Conservation (phyloP, 2,888 invertebrate species). For the Petrolisthes manimaculis region DNA sequence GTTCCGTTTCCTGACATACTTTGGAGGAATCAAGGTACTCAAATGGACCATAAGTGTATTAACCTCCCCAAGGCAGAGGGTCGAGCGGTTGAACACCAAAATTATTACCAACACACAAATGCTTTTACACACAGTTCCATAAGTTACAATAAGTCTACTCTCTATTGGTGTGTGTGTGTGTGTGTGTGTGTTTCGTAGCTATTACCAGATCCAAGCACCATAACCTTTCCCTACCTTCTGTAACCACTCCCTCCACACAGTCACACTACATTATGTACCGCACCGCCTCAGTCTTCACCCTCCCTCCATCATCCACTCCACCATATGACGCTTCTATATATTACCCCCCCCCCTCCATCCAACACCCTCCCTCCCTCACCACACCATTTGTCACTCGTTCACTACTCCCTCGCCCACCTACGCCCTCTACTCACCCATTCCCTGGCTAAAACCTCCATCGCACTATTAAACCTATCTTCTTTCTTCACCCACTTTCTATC, state of each 20-base stretch:
- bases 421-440: not conserved
- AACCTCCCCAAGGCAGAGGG: no score
- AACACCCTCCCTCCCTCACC: not conserved
- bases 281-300: not conserved
- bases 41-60: no score
- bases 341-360: not conserved
- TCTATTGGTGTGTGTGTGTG: not conserved
- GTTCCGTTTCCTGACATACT: no score
- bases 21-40: no score
- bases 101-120: no score
- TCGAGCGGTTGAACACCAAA: no score
- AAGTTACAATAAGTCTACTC: no score
- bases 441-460: not conserved
- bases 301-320: not conserved
- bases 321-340: not conserved
- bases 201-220: not conserved
- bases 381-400: not conserved
- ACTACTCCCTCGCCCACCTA: not conserved
- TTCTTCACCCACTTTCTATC: not conserved
- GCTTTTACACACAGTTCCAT: no score
- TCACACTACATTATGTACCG: not conserved
- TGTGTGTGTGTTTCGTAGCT: not conserved
- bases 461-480: not conserved
- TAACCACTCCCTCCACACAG: not conserved
- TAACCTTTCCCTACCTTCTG: not conserved